Conservation (phyloP, 2,113 vertebrate species). For the Otolemur garnettii region DNA sequence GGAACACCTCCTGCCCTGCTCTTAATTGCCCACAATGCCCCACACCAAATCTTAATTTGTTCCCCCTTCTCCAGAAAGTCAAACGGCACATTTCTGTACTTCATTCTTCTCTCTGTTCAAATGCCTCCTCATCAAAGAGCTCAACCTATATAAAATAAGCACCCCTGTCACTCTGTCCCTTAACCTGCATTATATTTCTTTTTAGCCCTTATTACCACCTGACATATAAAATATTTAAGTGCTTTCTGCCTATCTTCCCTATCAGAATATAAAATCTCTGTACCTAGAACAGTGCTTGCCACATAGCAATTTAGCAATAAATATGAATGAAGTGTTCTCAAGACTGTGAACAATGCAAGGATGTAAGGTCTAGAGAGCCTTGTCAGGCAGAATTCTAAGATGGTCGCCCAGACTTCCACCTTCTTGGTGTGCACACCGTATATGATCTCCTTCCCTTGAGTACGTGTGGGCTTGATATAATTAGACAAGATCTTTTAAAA, state of each 20-base stretch:
- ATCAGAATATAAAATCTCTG: neutral
- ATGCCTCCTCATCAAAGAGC: constrained; percentile 13
- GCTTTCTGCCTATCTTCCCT: constrained; percentile 35
- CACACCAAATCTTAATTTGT: neutral
- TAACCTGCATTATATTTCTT: constrained; percentile 2
- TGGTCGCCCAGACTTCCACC: neutral
- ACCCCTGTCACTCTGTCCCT: neutral
- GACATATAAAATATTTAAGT: constrained; percentile 25
- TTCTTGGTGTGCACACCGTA: neutral
- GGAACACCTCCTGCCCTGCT: neutral
- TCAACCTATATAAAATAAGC: neutral
- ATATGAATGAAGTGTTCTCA: constrained; percentile 24
- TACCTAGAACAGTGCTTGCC: neutral
- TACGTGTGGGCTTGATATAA: neutral
- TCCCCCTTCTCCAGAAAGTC: neutral
- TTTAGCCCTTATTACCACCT: constrained; percentile 9
- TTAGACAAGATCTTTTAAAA: neutral
- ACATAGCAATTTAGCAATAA: neutral
- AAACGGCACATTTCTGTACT: neutral
- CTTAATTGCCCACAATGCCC: neutral
- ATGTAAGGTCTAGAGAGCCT: neutral
- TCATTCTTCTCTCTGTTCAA: constrained; percentile 26
- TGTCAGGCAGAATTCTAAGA: constrained; percentile 5
- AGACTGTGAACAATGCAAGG: neutral
- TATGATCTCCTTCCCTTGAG: neutral